Base-by-base conservation (phyloP, 2,888 invertebrate species). In the Notocelia uddmanniana region DNA sequence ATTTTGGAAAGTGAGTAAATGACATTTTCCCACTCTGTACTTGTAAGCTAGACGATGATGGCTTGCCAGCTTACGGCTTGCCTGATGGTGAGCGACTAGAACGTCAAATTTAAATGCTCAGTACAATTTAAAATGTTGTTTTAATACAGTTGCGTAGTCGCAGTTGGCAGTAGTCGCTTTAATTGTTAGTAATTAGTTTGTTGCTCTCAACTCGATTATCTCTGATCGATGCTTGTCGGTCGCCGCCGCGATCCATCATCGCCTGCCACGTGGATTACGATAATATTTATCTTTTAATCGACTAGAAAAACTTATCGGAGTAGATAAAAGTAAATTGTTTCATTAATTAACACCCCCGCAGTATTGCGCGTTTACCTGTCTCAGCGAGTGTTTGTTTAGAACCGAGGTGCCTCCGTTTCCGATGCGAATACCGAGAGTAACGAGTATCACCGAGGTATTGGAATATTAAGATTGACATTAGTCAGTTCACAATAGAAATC, bases 251-350 rank as follows among this genome's bases (percentile, higher is more conserved):
- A 64, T 64, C 64, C 64, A 54, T 64, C 64, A 54, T 19, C 15
- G 52, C 15, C 52, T 26, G n/a, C 26, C 54, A 55, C 31, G 60
- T 62, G 48, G 21, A 5, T 19, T 50, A 19, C 45, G 60, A 62
- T 62, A 48, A 50, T 50, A 37, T 52, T 62, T 54, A 64, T 64
- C 64, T 54, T 64, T 64, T 64, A 64, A 64, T 54, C 64, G 64
- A 54, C 21, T 64, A 23, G n/a, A 45, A 55, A 54, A 63, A 64
- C 21, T 54, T 64, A 64, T 64, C 63, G n/a, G 6, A 21, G 18
- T 18, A 31, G 62, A 62, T 62, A 50, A 64, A 21, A 21, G 52
- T 54, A 15, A 15, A 21, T 54, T 64, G 13, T 37, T 34, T 37
- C 3, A 19, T 62, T 45, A 48, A 23, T 18, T 41, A 31, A 21